phyloP scores from a whole-genome alignment of 2,797 vertebrate genomes.

The Ctenosaura bakeri region DNA sequence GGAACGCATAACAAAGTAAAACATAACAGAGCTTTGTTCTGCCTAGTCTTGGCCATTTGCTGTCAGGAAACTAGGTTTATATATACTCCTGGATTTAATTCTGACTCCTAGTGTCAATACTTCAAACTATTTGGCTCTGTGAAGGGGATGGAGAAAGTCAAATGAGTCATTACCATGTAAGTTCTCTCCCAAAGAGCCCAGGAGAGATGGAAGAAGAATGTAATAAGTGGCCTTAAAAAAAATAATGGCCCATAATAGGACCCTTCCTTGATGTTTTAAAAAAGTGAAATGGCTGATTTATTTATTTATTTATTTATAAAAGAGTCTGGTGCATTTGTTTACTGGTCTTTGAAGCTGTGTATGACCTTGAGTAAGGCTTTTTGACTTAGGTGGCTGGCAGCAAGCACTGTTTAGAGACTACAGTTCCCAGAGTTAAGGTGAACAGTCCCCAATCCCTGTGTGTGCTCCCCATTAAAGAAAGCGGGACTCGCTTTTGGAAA shows the following conservation, averaged over 20 bases:
- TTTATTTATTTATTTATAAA: neutral
- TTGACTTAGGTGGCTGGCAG: neutral
- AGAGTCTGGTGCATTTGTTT: neutral
- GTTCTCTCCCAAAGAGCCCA: no score
- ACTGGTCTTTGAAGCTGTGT: no score
- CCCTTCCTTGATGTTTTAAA: neutral
- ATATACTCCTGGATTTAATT: neutral
- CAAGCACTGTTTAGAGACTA: neutral
- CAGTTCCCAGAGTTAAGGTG: neutral
- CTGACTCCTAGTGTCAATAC: neutral
- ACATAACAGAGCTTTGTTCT: neutral
- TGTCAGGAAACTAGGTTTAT: neutral
- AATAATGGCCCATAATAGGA: neutral
- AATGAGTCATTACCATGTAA: neutral
- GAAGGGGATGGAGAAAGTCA: neutral
- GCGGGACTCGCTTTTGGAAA: neutral
- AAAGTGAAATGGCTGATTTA: neutral
- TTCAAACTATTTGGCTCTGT: neutral
- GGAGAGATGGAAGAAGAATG: neutral
- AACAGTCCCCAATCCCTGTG: no score
- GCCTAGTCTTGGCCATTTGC: no score
- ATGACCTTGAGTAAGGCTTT: neutral
- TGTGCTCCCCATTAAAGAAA: neutral
- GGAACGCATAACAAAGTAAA: neutral
- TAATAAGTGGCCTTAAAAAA: neutral